Evolutionary conservation across 2,888 invertebrate species (phyloP).

Genomic region (Phymatocera aterrima): DNA sequence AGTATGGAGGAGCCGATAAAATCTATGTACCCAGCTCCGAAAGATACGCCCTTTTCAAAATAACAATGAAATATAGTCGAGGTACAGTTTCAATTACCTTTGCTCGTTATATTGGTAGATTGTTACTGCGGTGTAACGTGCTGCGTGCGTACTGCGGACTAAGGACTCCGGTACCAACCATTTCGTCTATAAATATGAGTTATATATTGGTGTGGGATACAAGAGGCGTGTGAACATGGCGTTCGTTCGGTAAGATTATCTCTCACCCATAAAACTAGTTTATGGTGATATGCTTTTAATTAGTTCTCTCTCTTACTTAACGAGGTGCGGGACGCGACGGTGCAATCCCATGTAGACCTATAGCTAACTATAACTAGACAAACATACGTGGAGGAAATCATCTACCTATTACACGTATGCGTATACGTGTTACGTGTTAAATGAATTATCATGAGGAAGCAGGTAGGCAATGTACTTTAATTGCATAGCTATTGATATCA

Average conservation of each 20-base stretch:
- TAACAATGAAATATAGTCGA: neutral
- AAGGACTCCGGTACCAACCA: neutral
- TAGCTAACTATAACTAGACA: neutral
- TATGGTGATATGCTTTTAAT: slow-evolving; percentile 52
- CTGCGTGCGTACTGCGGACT: too few relatives aligned
- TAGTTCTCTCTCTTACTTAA: slow-evolving; percentile 34
- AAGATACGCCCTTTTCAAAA: slow-evolving; percentile 30
- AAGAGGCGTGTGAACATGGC: slow-evolving; percentile 68
- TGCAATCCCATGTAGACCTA: too few relatives aligned
- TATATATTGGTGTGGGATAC: slow-evolving; percentile 52
- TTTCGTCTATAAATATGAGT: slow-evolving; percentile 42
- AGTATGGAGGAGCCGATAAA: neutral
- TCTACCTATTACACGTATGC: too few relatives aligned
- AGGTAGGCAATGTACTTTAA: too few relatives aligned
- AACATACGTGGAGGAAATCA: too few relatives aligned
- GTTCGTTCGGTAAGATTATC: slow-evolving; percentile 52
- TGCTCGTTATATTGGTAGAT: slow-evolving; percentile 47
- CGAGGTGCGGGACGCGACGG: neutral
- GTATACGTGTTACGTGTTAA: too few relatives aligned
- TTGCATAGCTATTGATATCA: too few relatives aligned
- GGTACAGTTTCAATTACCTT: slow-evolving; percentile 69
- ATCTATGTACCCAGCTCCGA: too few relatives aligned
- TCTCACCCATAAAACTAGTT: slow-evolving; percentile 65
- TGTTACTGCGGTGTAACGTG: slow-evolving; percentile 6
- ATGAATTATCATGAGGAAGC: too few relatives aligned